Percentiles rank a stretch among this genome's conserved stretches.
phyloP scores from a whole-genome alignment of 2,113 vertebrate genomes.

The Plotosus lineatus region DNA sequence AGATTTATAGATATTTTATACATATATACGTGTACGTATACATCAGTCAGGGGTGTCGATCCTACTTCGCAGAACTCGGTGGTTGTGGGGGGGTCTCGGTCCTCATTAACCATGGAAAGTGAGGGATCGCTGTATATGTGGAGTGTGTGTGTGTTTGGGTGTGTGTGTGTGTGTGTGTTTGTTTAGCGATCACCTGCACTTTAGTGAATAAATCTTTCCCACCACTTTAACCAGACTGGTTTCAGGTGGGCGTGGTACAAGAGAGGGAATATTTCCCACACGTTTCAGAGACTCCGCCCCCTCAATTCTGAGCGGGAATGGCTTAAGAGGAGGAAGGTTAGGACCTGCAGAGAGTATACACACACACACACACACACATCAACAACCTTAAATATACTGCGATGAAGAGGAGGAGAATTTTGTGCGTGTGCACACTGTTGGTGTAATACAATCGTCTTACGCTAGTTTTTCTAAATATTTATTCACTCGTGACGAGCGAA shows the following conservation, averaged over 20 bases:
- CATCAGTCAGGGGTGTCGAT: too few species aligned
- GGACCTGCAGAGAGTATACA: conserved; percentile 66
- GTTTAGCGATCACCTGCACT: conserved; percentile 82
- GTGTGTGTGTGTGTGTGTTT: not conserved
- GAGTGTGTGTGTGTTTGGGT: not conserved
- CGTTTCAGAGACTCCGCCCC: conserved; percentile 74
- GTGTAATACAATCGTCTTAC: too few species aligned
- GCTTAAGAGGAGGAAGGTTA: conserved; percentile 75
- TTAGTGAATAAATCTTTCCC: conserved; percentile 90
- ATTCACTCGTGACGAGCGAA: too few species aligned
- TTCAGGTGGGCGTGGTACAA: conserved; percentile 86
- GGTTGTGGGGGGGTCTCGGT: too few species aligned
- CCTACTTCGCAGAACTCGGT: too few species aligned
- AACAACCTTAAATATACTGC: too few species aligned
- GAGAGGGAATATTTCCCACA: conserved; percentile 81
- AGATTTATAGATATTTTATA: too few species aligned
- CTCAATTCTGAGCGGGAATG: conserved; percentile 57
- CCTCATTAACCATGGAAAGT: too few species aligned
- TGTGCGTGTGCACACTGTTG: too few species aligned
- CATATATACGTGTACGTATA: too few species aligned
- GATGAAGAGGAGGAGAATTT: too few species aligned
- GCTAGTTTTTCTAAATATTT: too few species aligned
- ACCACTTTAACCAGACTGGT: conserved; percentile 89
- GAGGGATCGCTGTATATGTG: not conserved
- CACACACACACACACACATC: not conserved